These are phyloP conservation scores for Noturus placidus DNA, from an alignment of 2,113 vertebrate genomes.

Conservation along the genomic window DNA sequence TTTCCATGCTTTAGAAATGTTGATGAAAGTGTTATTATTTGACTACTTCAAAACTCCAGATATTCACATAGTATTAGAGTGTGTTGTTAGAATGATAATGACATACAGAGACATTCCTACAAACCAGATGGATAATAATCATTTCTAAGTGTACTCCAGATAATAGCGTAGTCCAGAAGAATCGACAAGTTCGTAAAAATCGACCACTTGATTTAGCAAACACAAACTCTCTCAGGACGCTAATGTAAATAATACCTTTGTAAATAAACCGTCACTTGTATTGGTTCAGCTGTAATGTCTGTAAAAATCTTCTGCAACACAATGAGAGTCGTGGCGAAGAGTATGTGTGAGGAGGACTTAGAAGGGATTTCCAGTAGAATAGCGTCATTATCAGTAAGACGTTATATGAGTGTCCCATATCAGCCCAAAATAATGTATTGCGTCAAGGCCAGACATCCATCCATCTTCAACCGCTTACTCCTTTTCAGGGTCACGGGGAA, in stretches of 20 bases:
- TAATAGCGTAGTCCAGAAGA: background rate
- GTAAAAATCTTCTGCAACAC: background rate
- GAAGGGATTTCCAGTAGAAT: background rate
- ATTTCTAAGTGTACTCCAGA: background rate
- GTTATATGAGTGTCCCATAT: background rate
- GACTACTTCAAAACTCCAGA: background rate
- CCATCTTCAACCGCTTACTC: no score
- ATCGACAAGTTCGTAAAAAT: slow-evolving; percentile 9
- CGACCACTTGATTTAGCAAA: background rate
- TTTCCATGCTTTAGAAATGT: background rate
- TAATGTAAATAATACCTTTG: background rate
- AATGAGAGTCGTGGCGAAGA: background rate
- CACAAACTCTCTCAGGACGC: background rate
- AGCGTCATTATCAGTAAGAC: background rate
- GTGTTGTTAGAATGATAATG: background rate
- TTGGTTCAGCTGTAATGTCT: background rate
- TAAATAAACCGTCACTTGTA: background rate
- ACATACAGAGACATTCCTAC: background rate
- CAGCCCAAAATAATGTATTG: background rate
- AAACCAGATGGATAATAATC: background rate
- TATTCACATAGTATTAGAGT: background rate
- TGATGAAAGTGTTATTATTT: background rate
- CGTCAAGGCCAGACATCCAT: background rate
- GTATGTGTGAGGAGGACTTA: background rate
- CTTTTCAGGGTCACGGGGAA: no score